Evolutionary conservation across 1,140 invertebrate species (phyloP), one percentile per base, ranked within the genome.

Genomic region (Drosophila pachea): DNA sequence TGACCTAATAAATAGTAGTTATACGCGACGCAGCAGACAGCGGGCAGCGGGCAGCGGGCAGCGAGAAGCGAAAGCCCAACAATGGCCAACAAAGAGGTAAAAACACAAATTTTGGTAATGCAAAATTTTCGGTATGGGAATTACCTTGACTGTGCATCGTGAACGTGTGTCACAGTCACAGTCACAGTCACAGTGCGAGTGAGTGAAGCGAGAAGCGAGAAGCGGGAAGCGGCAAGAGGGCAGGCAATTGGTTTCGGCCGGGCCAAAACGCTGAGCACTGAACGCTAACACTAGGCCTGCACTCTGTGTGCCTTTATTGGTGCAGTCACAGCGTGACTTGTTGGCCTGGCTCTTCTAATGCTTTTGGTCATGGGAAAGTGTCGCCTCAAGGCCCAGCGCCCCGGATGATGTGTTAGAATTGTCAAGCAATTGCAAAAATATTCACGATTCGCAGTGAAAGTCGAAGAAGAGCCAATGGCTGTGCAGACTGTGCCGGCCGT

Each of bases 361-460:
- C 58, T 63, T 76, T 73, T 84, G 69, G 79, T 84, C 81, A 84
- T 84, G 79, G 79, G 79, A 84, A 84, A 84, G 76, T 76, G 73
- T 69, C 48, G 60, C 61, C 31, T 4, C 29, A 33, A 62, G 63
- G 33, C 36, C 33, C 29, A 77, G 59, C 60, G 36, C 35, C 33
- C 16, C 64, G 52, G 47, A 49, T 31, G 49, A 54, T 60, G 49
- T 40, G 42, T 43, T 64, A 73, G 73, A 76, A 79, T 69, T 42
- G 50, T 59, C 36, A 58, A 33, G 67, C 33, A 53, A 55, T 52
- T 32, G 16, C 32, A 16, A 52, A 68, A 73, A 60, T 67, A 61
- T 66, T 53, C 33, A 69, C 52, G 54, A 59, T 11, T 29, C 9
- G 33, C 53, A 59, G 68, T 66, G 68, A 70, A 59, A 70, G 62